These are phyloP conservation scores for Vollenhovia emeryi DNA, from an alignment of 1,140 invertebrate species.

Conservation along the genomic window DNA sequence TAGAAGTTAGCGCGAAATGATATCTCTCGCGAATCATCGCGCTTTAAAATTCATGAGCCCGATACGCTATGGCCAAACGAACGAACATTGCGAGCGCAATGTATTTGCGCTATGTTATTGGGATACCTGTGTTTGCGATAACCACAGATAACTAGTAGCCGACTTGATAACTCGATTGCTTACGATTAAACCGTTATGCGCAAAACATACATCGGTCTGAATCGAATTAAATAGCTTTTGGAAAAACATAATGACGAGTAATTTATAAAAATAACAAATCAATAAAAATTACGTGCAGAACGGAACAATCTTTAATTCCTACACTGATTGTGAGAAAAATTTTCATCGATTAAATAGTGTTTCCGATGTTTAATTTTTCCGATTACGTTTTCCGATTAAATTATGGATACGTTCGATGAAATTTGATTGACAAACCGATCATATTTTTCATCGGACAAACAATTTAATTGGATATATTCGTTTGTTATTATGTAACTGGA, in stretches of 20 bases:
- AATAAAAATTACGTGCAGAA: not conserved
- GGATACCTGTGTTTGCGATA: slow-evolving; percentile 35
- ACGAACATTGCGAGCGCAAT: slow-evolving; percentile 10
- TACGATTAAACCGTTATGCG: not conserved
- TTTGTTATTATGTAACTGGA: too few species aligned
- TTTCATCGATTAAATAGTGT: too few species aligned
- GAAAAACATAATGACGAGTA: not conserved
- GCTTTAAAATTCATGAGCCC: slow-evolving; percentile 57
- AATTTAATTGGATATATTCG: too few species aligned
- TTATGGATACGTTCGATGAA: too few species aligned
- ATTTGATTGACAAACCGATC: too few species aligned
- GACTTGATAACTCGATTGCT: slow-evolving; percentile 34
- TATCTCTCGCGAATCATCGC: slow-evolving; percentile 51
- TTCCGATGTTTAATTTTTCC: too few species aligned
- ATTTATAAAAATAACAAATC: not conserved
- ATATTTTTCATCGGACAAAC: too few species aligned
- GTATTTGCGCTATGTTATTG: slow-evolving; percentile 32
- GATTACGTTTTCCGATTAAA: too few species aligned
- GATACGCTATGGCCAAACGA: slow-evolving; percentile 14
- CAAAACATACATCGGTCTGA: not conserved
- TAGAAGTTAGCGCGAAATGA: slow-evolving; percentile 39
- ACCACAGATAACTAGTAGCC: not conserved
- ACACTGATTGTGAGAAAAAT: too few species aligned
- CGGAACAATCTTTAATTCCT: too few species aligned
- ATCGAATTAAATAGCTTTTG: not conserved